Conservation (phyloP, 1,140 invertebrate genomes). For the Anadara kagoshimensis region DNA sequence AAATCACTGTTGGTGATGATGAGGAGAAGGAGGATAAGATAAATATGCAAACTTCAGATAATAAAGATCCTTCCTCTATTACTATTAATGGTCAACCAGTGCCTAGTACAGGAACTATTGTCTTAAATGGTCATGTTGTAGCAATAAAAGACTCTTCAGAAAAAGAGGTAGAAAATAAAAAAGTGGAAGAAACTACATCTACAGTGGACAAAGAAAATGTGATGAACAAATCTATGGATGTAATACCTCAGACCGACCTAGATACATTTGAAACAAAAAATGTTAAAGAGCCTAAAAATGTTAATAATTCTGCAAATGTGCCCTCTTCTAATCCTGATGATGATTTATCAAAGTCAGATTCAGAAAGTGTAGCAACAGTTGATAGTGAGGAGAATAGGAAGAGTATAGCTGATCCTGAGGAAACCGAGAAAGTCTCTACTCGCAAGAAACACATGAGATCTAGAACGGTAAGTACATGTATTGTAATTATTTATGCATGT, state of each 20-base stretch:
- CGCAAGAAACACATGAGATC: slow-evolving; percentile 45
- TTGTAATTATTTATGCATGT: neutral
- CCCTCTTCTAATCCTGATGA: slow-evolving; percentile 45
- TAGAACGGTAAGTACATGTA: slow-evolving; percentile 56
- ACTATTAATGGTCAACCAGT: slow-evolving; percentile 54
- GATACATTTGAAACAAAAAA: slow-evolving; percentile 65
- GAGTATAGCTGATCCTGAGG: slow-evolving; percentile 21
- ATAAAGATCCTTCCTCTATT: slow-evolving; percentile 25
- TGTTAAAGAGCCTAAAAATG: slow-evolving; percentile 37
- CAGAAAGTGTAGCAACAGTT: slow-evolving; percentile 61
- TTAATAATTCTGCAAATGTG: slow-evolving; percentile 44
- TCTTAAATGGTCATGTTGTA: slow-evolving; percentile 62
- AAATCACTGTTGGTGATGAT: slow-evolving; percentile 55
- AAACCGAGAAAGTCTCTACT: slow-evolving; percentile 35
- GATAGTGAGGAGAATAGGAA: slow-evolving; percentile 55
- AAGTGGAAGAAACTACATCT: slow-evolving; percentile 12
- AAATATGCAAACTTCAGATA: slow-evolving; percentile 19
- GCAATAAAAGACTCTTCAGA: slow-evolving; percentile 20
- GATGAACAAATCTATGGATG: slow-evolving; percentile 21
- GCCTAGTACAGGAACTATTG: slow-evolving; percentile 45
- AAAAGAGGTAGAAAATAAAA: slow-evolving; percentile 7
- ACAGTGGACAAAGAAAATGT: slow-evolving; percentile 28
- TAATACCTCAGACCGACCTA: slow-evolving; percentile 64
- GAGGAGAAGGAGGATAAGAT: slow-evolving; percentile 28
- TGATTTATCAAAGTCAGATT: slow-evolving; percentile 46